phyloP scores from a whole-genome alignment of 2,797 vertebrate species.

The Acanthurus lineatus region DNA sequence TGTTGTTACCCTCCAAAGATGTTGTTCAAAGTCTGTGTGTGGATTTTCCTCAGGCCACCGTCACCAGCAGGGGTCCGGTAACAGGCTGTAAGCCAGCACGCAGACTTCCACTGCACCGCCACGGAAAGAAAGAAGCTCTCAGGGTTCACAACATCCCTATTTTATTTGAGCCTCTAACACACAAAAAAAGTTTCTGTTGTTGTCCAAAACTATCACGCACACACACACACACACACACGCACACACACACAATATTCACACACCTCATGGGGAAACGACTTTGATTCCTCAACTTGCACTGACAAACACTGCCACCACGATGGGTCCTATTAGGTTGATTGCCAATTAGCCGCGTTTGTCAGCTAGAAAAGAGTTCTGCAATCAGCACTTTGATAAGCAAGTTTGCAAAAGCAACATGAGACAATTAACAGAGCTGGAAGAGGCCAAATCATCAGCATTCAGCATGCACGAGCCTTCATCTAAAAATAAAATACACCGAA shows the following conservation, averaged over 20 bases:
- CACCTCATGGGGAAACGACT: slow-evolving; percentile 48
- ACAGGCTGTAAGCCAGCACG: slow-evolving; percentile 22
- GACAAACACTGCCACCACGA: slow-evolving; percentile 49
- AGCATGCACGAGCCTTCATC: slow-evolving; percentile 9
- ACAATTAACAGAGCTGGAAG: slow-evolving; percentile 49
- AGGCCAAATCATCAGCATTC: slow-evolving; percentile 27
- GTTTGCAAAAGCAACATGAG: slow-evolving; percentile 56
- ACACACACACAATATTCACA: slow-evolving; percentile 18
- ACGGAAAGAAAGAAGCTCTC: slow-evolving; percentile 13
- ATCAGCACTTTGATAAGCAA: slow-evolving; percentile 60
- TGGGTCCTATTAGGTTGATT: slow-evolving; percentile 65
- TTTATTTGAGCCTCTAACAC: slow-evolving; percentile 26
- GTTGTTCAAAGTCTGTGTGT: slow-evolving; percentile 36
- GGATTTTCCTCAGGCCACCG: slow-evolving; percentile 34
- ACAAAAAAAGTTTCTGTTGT: slow-evolving; percentile 25
- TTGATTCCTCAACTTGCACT: slow-evolving; percentile 40
- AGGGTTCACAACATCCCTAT: slow-evolving; percentile 10
- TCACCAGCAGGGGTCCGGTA: slow-evolving; percentile 43
- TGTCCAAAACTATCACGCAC: slow-evolving; percentile 10
- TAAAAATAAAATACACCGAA: neutral
- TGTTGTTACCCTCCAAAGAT: slow-evolving; percentile 23
- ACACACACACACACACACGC: slow-evolving; percentile 7
- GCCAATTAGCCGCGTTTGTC: slow-evolving; percentile 61
- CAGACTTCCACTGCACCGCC: slow-evolving; percentile 18
- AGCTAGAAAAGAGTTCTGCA: slow-evolving; percentile 49